Percentiles rank a stretch among this genome's conserved stretches.
These are phyloP conservation scores for Emmelina monodactyla DNA, from an alignment of 2,888 invertebrate species.

Conservation along the genomic window DNA sequence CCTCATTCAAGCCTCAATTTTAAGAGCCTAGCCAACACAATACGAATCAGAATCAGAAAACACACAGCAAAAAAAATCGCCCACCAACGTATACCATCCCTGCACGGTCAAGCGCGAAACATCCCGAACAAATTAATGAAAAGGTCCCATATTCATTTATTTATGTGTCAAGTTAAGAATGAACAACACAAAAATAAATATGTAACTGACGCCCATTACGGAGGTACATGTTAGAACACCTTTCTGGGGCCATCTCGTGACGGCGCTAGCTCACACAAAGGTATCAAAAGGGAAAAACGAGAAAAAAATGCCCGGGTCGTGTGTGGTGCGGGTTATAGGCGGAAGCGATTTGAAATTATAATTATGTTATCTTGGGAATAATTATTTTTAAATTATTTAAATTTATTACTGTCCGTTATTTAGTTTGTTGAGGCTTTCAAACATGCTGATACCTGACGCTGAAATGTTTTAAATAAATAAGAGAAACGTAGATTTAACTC, in stretches of 20 bases:
- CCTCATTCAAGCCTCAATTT: too few relatives aligned
- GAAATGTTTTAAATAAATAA: too few relatives aligned
- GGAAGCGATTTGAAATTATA: slow-evolving; percentile 4
- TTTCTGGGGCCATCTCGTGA: slow-evolving; percentile 49
- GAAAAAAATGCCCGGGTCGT: slow-evolving; percentile 32
- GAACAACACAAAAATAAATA: slow-evolving; percentile 62
- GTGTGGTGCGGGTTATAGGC: slow-evolving; percentile 21
- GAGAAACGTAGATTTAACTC: too few relatives aligned
- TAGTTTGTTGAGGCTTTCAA: too few relatives aligned
- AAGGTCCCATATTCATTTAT: slow-evolving; percentile 48
- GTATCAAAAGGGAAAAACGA: slow-evolving; percentile 53
- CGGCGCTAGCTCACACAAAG: slow-evolving; percentile 62
- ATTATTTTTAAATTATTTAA: too few relatives aligned
- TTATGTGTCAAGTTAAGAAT: slow-evolving; percentile 58
- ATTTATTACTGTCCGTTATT: too few relatives aligned
- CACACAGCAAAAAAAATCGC: not conserved
- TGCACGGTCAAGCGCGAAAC: slow-evolving; percentile 43
- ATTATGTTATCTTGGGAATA: too few relatives aligned
- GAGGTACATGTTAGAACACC: slow-evolving; percentile 54
- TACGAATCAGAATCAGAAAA: too few relatives aligned
- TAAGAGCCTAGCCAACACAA: too few relatives aligned
- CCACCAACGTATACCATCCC: not conserved
- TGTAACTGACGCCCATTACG: slow-evolving; percentile 53
- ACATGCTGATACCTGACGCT: too few relatives aligned
- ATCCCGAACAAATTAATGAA: slow-evolving; percentile 27